These are phyloP conservation scores for Drosophila gaucha DNA, from an alignment of 2,888 invertebrate species.

Conservation along the genomic window DNA sequence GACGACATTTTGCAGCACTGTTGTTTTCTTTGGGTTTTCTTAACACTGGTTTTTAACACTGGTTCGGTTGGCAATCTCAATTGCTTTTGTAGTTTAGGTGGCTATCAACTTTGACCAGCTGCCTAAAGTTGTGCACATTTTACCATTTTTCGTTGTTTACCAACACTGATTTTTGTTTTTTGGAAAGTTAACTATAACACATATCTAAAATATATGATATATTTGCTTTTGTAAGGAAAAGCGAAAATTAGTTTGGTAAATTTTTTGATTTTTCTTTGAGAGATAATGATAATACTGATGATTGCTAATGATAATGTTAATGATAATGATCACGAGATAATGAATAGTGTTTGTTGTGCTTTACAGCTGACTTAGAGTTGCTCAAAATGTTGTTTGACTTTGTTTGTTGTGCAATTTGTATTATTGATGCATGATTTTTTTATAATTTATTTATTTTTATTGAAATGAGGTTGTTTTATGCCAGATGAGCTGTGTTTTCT, in stretches of 20 bases:
- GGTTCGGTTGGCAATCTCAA: not conserved
- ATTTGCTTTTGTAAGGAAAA: constrained; percentile 40
- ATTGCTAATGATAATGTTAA: constrained; percentile 5
- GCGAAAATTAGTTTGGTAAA: constrained; percentile 31
- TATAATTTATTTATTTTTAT: constrained; percentile 1
- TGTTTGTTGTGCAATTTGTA: too few relatives aligned
- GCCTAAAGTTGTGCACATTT: constrained; percentile 66
- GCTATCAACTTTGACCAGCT: constrained; percentile 55
- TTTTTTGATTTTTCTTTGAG: not conserved
- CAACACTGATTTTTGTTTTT: constrained; percentile 15
- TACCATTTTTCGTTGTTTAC: constrained; percentile 26
- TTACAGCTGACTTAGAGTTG: too few relatives aligned
- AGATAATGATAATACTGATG: not conserved
- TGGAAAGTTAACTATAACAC: not conserved
- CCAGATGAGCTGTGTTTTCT: constrained; percentile 16
- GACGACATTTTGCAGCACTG: constrained; percentile 59
- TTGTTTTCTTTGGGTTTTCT: constrained; percentile 1
- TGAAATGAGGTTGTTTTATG: not conserved
- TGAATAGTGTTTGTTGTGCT: not conserved
- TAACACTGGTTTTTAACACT: constrained; percentile 29
- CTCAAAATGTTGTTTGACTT: too few relatives aligned
- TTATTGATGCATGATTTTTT: too few relatives aligned
- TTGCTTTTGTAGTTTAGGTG: constrained; percentile 41
- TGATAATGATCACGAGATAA: not conserved
- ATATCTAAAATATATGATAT: constrained; percentile 22